Evolutionary conservation across 23 tunicate genomes (phyloP), one percentile per base, ranked within the genome.

Genomic region (Aplidium turbinatum): DNA sequence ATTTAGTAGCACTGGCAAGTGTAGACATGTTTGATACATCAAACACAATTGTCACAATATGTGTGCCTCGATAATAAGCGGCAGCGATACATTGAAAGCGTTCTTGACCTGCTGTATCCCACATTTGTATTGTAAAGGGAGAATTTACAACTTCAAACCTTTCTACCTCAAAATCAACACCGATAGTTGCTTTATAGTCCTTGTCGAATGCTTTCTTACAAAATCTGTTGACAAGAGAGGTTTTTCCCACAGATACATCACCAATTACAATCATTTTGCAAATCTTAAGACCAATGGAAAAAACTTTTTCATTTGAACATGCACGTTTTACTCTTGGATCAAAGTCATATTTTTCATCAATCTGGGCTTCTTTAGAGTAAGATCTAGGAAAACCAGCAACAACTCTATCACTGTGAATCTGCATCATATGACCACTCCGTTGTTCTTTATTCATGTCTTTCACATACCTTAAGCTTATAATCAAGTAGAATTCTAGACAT

Each of bases 61-160:
- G 57, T 29, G 80, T 80, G 19, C 87, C 87, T 47, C 87, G 46
- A 26, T 82, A 92, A 79, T 92, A 92, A 32, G 92, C 85, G 0
- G 98, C 64, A 33, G 98, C 92, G 24, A 92, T 80, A 50, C 92
- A 78, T 54, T 92, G 98, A 73, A 92, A 92, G 29, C 98, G 46
- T 33, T 86, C 98, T 53, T 89, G 93, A 1, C 98, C 98, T 0
- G 98, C 98, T 25, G 98, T 93, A 65, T 93, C 98, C 98, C 98
- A 93, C 94, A 93, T 93, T 70, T 93, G 98, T 45, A 93, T 60
- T 70, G 98, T 87, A 54, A 81, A 93, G 1, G 94, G 98, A 7
- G 80, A 35, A 28, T 93, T 88, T 35, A 93, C 36, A 53, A 93
- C 69, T 33, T 93, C 85, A 70, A 93, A 93, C 38, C 93, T 58